Conservation (phyloP, 2,113 vertebrate genomes). For the Narcine bancroftii region DNA sequence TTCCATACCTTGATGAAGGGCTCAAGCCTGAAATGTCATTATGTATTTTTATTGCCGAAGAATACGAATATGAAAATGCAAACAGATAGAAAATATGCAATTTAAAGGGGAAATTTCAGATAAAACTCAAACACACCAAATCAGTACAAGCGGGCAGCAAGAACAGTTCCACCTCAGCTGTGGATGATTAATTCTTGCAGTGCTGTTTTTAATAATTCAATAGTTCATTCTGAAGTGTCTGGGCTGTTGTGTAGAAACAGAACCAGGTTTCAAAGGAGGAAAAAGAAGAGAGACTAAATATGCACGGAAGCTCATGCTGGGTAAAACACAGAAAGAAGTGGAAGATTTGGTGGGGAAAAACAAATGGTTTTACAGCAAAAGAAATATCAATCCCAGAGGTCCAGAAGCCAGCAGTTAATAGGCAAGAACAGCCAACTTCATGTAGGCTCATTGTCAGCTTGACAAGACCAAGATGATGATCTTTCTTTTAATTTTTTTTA, state of each 20-base stretch:
- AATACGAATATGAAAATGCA: not conserved
- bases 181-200: not conserved
- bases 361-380: not conserved
- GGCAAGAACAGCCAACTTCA: constrained; percentile 12
- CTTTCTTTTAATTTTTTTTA: not conserved
- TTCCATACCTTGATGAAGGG: too few species aligned
- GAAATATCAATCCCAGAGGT: not conserved
- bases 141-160: not conserved
- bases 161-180: not conserved
- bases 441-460: not conserved
- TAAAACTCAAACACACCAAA: not conserved
- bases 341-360: not conserved
- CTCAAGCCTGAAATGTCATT: too few species aligned
- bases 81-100: not conserved
- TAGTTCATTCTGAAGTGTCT: not conserved
- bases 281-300: not conserved
- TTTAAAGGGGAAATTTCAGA: not conserved
- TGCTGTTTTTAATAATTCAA: not conserved
- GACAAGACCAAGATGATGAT: constrained; percentile 27
- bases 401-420: not conserved
- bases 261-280: not conserved
- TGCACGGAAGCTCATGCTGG: not conserved
- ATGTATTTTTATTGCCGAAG: not conserved
- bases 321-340: not conserved
- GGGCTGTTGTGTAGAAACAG: not conserved